Conservation (phyloP, 1,140 invertebrate species). For the Hycleus phaleratus region DNA sequence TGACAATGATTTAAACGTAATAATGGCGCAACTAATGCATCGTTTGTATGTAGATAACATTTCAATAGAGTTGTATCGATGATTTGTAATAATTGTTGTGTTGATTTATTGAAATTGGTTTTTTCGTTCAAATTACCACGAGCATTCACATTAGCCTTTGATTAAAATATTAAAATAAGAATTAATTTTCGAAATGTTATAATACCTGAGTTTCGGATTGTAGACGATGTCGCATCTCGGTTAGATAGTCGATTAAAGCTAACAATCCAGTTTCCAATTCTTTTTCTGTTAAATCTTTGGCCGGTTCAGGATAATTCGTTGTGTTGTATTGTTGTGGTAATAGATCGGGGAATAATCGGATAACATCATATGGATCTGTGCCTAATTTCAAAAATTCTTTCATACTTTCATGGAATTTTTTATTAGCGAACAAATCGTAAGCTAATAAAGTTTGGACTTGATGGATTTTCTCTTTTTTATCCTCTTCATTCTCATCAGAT, state of each 20-base stretch:
- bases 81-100: conserved; percentile 71
- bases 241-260: conserved; percentile 84
- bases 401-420: conserved; percentile 84
- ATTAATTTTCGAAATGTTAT: too few relatives aligned
- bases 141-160: conserved; percentile 28
- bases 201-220: conserved; percentile 25
- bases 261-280: conserved; percentile 84
- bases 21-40: conserved; percentile 84
- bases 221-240: conserved; percentile 52
- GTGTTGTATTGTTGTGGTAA: conserved; percentile 58
- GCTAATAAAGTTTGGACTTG: conserved; percentile 88
- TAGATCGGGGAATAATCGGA: conserved; percentile 85
- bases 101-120: conserved; percentile 29
- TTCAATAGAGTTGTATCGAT: conserved; percentile 95
- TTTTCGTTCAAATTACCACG: conserved; percentile 38
- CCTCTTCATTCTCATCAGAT: conserved; percentile 70
- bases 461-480: conserved; percentile 72
- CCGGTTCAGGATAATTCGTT: conserved; percentile 47
- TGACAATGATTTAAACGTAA: conserved; percentile 93
- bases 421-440: conserved; percentile 82
- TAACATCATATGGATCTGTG: conserved; percentile 91
- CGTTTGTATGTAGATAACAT: conserved; percentile 94
- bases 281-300: conserved; percentile 61
- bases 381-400: conserved; percentile 79
- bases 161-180: background rate